Base-by-base conservation (phyloP, 2,888 invertebrate genomes). In the Vanessa cardui region DNA sequence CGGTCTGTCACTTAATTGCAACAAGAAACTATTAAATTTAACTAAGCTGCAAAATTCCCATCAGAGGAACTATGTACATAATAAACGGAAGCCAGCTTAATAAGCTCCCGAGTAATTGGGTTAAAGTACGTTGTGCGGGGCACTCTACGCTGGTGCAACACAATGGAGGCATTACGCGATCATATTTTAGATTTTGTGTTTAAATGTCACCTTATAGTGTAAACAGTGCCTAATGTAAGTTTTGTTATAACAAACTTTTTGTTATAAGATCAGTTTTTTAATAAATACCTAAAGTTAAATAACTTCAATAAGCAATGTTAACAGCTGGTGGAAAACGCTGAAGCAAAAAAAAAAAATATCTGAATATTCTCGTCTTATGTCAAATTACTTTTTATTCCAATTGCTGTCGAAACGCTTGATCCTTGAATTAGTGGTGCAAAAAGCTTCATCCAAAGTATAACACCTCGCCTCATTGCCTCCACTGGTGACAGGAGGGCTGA, bases 61-160 rank as follows among this genome's bases (percentile, higher is more conserved):
- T 71, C 71, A 68, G 68, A 62, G 65, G 50, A 66, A 74, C 72
- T 64, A 69, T 65, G 65, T 58, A 69, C 67, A 68, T 69, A 69
- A 73, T 73, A 72, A 72, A 71, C 70, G 71, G 67, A 72, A 76
- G 72, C 74, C 70, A 69, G 76, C 75, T 77, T 81, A 78, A 80
- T 81, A 82, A 81, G 79, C 79, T 74, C 73, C 72, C 68, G 68
- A 70, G 74, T 81, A 83, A 83, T 82, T 81, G 80, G 77, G 79
- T 82, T 82, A 80, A 76, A 80, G 77, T 76, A 78, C 79, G 80
- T 77, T 78, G 78, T 77, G 74, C 74, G 66, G 72, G 69, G 72
- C 66, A 73, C 74, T 75, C 72, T 69, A 73, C 72, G 74, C 75
- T 72, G 71, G 73, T 72, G 69, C 70, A 70, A 68, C 72, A 69